These are phyloP conservation scores for Cyprinus carpio DNA, from an alignment of 2,113 vertebrate species.

Conservation along the genomic window DNA sequence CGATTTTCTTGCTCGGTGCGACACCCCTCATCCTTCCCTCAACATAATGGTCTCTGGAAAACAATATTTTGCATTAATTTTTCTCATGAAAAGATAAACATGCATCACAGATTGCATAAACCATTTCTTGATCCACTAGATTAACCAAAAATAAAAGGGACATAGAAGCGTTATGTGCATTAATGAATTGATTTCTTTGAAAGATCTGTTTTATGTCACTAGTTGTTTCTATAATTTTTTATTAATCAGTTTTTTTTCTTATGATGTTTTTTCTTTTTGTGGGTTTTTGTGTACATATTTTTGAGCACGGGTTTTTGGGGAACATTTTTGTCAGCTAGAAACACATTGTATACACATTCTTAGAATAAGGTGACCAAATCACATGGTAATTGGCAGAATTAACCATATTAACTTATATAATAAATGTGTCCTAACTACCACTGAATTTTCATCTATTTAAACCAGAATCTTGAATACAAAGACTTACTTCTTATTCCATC, in stretches of 20 bases:
- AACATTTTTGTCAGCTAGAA: constrained; percentile 98
- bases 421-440: not conserved
- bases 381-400: not conserved
- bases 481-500: constrained; percentile 99
- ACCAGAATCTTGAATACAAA: not conserved
- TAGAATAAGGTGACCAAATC: not conserved
- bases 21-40: constrained; percentile 99
- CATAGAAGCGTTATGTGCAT: not conserved
- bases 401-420: not conserved
- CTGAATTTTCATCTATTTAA: not conserved
- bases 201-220: not conserved
- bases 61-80: not conserved
- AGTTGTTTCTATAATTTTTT: not conserved
- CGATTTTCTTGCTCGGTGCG: constrained; percentile 97
- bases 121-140: no score
- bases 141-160: not conserved
- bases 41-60: constrained; percentile 95
- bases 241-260: constrained; percentile 96
- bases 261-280: constrained; percentile 99
- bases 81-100: not conserved
- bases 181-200: not conserved
- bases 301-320: constrained; percentile 99
- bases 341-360: constrained; percentile 44
- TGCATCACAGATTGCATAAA: constrained; percentile 1
- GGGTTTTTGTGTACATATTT: constrained; percentile 99